Conservation (phyloP, 2,888 invertebrate species). For the Eudasyphora cyanicolor region DNA sequence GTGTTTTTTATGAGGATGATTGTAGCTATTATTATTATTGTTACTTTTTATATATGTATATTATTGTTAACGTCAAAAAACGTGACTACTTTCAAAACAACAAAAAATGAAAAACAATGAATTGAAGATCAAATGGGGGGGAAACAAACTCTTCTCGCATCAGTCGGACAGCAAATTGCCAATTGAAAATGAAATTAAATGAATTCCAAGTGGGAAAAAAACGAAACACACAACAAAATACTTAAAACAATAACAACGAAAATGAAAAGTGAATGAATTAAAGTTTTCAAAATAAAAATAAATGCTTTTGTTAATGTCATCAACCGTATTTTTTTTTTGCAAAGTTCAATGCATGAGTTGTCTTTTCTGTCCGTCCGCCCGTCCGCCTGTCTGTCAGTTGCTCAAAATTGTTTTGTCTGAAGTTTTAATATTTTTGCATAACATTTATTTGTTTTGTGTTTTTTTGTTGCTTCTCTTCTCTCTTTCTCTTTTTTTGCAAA, state of each 20-base stretch:
- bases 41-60: neutral
- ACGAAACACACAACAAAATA: neutral
- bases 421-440: neutral
- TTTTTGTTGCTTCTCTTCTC: neutral
- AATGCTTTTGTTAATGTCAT: constrained; percentile 19
- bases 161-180: neutral
- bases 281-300: neutral
- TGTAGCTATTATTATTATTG: neutral
- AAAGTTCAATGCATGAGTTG: constrained; percentile 11
- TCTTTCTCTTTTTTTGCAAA: neutral
- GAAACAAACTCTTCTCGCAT: too few relatives aligned
- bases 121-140: neutral
- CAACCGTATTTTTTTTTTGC: neutral
- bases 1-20: neutral
- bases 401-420: neutral
- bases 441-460: neutral
- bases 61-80: constrained; percentile 13
- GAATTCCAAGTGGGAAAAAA: constrained; percentile 7
- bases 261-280: constrained; percentile 23
- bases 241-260: neutral
- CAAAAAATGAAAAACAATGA: constrained; percentile 11
- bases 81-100: constrained; percentile 21
- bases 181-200: constrained; percentile 27
- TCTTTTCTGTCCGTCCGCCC: too few relatives aligned
- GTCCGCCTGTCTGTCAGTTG: too few relatives aligned